Percentiles rank a stretch among this genome's conserved stretches.
phyloP scores from a whole-genome alignment of 2,888 invertebrate species.

The Poecilobothrus nobilitatus region DNA sequence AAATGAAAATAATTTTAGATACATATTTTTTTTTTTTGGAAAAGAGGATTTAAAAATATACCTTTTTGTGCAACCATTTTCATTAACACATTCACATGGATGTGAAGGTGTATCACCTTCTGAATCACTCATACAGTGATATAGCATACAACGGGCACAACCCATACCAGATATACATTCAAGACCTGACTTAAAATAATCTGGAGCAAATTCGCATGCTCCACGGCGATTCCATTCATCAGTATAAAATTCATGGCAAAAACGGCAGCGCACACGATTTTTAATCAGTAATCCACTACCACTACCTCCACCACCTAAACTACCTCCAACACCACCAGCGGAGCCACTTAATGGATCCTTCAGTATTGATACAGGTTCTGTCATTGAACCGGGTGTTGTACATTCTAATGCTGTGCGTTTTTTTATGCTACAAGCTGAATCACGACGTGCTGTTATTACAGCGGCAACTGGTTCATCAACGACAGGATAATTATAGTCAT shows the following conservation, averaged over 20 bases:
- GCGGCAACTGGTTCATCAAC: slow-evolving; percentile 41
- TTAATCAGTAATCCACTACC: slow-evolving; percentile 31
- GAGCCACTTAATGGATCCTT: slow-evolving; percentile 31
- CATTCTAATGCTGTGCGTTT: slow-evolving; percentile 52
- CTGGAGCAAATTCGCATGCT: slow-evolving; percentile 78
- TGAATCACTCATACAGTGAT: slow-evolving; percentile 87
- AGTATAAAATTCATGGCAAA: slow-evolving; percentile 72
- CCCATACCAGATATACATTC: slow-evolving; percentile 75
- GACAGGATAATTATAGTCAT: slow-evolving; percentile 80
- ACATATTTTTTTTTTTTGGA: neutral
- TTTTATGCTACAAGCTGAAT: slow-evolving; percentile 55
- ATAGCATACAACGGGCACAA: slow-evolving; percentile 82
- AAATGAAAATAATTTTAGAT: slow-evolving; percentile 18
- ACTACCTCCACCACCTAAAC: slow-evolving; percentile 15
- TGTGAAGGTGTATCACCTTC: slow-evolving; percentile 80
- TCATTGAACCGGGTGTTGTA: slow-evolving; percentile 36
- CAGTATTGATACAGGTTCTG: slow-evolving; percentile 31
- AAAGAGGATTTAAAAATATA: slow-evolving; percentile 24
- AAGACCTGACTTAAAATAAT: slow-evolving; percentile 69
- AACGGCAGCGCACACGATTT: slow-evolving; percentile 48
- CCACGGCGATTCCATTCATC: slow-evolving; percentile 81
- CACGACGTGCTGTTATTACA: slow-evolving; percentile 43
- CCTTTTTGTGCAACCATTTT: slow-evolving; percentile 66
- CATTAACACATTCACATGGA: slow-evolving; percentile 72
- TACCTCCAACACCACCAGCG: slow-evolving; percentile 20